Evolutionary conservation across 2,888 invertebrate genomes (phyloP).

Genomic region (Priocnemis perturbator): DNA sequence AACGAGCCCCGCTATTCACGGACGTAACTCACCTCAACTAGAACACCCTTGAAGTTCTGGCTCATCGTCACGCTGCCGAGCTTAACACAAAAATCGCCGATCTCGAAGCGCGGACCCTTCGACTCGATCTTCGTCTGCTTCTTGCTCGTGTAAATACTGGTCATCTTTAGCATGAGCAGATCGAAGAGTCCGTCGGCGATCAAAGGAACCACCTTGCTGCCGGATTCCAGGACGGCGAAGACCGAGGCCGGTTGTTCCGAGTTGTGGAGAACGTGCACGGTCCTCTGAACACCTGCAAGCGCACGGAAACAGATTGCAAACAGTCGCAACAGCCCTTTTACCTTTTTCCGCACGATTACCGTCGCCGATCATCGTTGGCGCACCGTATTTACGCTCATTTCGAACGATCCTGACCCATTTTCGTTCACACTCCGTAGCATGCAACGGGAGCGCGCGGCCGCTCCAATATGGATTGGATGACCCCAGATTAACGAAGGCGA

Average conservation of each 20-base stretch:
- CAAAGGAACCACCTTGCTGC: conserved; percentile 89
- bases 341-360: no score
- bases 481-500: conserved; percentile 48
- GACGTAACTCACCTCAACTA: conserved; percentile 84
- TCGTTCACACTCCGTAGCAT: neutral
- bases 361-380: no score
- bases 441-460: neutral
- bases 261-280: conserved; percentile 95
- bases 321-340: neutral
- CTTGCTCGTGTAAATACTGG: conserved; percentile 90
- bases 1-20: no score
- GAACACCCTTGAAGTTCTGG: conserved; percentile 93
- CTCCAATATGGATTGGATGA: conserved; percentile 18
- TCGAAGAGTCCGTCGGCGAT: conserved; percentile 95
- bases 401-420: neutral
- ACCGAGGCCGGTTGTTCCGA: conserved; percentile 97
- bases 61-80: conserved; percentile 94
- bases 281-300: conserved; percentile 82
- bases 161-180: conserved; percentile 91
- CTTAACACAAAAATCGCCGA: conserved; percentile 95
- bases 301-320: neutral
- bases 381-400: no score
- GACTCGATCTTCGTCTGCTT: conserved; percentile 93
- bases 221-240: conserved; percentile 92
- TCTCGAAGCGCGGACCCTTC: conserved; percentile 91